Percentiles rank a stretch among this genome's conserved stretches.
Conservation (phyloP, 2,113 vertebrate genomes). For the Pyrgilauda ruficollis region DNA sequence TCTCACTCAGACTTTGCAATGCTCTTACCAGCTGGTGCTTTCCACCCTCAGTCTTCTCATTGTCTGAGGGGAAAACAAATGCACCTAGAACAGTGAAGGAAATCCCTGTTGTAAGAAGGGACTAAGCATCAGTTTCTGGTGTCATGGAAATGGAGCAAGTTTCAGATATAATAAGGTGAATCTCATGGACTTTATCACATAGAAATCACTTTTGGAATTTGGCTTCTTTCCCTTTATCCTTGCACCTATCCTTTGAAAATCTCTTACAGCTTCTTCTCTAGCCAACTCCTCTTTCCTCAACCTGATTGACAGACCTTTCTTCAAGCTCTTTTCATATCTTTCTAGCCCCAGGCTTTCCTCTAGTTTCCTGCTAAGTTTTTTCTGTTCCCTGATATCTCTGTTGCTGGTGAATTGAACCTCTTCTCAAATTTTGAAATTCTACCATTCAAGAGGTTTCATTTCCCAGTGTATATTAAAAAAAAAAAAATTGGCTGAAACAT, state of each 20-base stretch:
- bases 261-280: not conserved
- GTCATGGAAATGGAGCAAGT: not conserved
- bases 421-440: not conserved
- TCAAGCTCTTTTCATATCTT: not conserved
- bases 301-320: not conserved
- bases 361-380: not conserved
- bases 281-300: not conserved
- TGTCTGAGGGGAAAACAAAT: not conserved
- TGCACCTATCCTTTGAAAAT: not conserved
- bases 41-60: not conserved
- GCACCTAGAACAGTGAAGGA: not conserved
- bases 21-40: not conserved
- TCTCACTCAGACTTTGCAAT: not conserved
- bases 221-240: not conserved
- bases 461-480: not conserved
- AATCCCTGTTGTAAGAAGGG: not conserved
- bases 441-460: not conserved
- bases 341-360: not conserved
- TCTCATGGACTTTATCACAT: not conserved
- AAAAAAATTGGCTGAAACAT: not conserved
- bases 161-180: not conserved
- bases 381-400: not conserved
- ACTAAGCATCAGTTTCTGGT: not conserved
- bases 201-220: not conserved
- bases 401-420: not conserved